A percentile compares a stretch with the other conserved stretches of the same genome.
Conservation (phyloP, 2,797 vertebrate species). For the Hemitrygon akajei region DNA sequence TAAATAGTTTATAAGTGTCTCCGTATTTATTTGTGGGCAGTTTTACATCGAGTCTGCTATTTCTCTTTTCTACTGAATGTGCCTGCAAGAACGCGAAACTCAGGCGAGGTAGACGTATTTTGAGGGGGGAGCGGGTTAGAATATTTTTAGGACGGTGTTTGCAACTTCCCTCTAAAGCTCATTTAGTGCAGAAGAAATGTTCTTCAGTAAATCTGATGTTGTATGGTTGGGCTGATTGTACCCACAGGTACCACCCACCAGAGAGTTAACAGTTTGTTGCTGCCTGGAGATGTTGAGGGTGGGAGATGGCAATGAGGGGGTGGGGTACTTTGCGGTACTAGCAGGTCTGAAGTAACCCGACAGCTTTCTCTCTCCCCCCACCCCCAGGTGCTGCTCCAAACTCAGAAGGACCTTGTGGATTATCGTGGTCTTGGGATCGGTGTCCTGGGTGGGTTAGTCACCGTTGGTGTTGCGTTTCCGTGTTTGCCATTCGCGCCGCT, state of each 20-base stretch:
- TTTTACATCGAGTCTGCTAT: too few species aligned
- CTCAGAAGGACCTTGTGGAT: neutral
- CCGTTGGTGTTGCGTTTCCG: neutral
- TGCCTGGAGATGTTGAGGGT: neutral
- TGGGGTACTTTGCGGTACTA: neutral
- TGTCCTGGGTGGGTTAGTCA: slow-evolving; percentile 20
- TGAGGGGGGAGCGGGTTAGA: neutral
- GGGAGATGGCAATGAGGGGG: neutral
- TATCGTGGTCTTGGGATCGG: neutral
- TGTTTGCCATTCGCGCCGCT: neutral
- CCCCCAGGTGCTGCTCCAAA: slow-evolving; percentile 2
- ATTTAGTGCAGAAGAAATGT: neutral
- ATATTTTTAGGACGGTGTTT: neutral
- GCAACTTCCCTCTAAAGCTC: neutral
- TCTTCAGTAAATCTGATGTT: neutral
- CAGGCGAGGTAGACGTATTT: too few species aligned
- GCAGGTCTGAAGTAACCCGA: neutral
- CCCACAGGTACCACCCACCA: too few species aligned
- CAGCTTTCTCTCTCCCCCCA: too few species aligned
- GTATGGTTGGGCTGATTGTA: neutral
- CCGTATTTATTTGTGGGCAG: too few species aligned
- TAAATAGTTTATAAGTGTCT: too few species aligned
- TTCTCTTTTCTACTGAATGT: too few species aligned
- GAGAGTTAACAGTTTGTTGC: neutral
- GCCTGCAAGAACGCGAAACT: too few species aligned